Percentiles rank a stretch among this genome's conserved stretches.
Evolutionary conservation across 2,888 invertebrate species (phyloP).

Genomic region (Acrocera orbiculus): DNA sequence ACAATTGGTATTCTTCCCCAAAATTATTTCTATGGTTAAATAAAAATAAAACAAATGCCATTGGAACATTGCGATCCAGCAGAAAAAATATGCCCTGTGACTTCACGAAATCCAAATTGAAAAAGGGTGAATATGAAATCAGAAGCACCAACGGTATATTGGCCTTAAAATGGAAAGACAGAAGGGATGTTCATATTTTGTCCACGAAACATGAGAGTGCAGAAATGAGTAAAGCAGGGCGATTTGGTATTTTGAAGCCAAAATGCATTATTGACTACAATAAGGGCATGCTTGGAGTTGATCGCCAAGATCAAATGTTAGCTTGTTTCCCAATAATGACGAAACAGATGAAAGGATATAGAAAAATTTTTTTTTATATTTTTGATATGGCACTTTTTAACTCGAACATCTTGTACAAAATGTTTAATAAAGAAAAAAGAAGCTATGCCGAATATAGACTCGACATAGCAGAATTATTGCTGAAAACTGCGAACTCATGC

Average conservation of each 20-base stretch:
- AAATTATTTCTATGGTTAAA: not conserved
- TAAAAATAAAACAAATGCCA: slow-evolving; percentile 1
- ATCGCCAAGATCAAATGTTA: slow-evolving; percentile 4
- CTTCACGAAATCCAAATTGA: slow-evolving; percentile 2
- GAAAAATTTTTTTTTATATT: slow-evolving; percentile 4
- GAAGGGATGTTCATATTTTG: too few relatives aligned
- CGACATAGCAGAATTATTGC: slow-evolving; percentile 1
- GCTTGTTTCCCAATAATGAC: slow-evolving; percentile 3
- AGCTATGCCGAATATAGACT: slow-evolving; percentile 1
- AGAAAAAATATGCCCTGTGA: slow-evolving; percentile 6
- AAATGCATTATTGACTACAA: slow-evolving; percentile 4
- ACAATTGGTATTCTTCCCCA: slow-evolving; percentile 1
- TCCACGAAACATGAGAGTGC: too few relatives aligned
- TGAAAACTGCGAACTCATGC: not conserved
- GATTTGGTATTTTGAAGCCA: too few relatives aligned
- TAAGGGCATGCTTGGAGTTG: slow-evolving; percentile 3
- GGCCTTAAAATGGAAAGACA: slow-evolving; percentile 4
- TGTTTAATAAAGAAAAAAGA: not conserved
- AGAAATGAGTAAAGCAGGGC: too few relatives aligned
- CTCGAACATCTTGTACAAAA: slow-evolving; percentile 1
- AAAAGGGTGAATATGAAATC: slow-evolving; percentile 2
- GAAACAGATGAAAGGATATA: slow-evolving; percentile 3
- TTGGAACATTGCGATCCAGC: not conserved
- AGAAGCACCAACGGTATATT: slow-evolving; percentile 1
- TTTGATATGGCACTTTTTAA: slow-evolving; percentile 2